These are phyloP conservation scores for Pheosia tremula DNA, from an alignment of 2,888 invertebrate species.

Conservation along the genomic window DNA sequence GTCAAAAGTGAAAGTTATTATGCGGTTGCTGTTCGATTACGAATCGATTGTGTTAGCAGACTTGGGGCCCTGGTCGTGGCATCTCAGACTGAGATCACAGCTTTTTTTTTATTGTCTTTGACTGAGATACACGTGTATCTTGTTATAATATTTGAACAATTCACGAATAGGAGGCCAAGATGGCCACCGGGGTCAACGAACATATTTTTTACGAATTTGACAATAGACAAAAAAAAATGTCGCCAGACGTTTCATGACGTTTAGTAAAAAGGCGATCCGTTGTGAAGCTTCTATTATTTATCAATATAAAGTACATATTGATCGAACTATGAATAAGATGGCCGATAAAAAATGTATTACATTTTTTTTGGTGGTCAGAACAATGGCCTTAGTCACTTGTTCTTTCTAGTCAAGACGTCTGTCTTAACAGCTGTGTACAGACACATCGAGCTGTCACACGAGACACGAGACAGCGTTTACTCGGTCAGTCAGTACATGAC, in stretches of 20 bases:
- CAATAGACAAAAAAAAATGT: constrained; percentile 1
- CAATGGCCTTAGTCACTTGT: not conserved
- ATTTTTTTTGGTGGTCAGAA: not conserved
- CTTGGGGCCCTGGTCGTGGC: too few relatives aligned
- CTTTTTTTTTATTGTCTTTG: too few relatives aligned
- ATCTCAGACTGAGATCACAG: too few relatives aligned
- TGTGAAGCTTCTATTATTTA: constrained; percentile 1
- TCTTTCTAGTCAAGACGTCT: too few relatives aligned
- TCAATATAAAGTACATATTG: constrained; percentile 3
- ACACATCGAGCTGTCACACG: too few relatives aligned
- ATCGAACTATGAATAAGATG: not conserved
- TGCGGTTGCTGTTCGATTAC: too few relatives aligned
- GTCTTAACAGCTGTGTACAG: too few relatives aligned
- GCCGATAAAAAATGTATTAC: not conserved
- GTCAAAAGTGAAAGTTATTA: too few relatives aligned
- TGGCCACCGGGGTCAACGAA: not conserved
- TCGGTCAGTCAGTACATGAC: too few relatives aligned
- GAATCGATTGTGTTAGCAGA: too few relatives aligned
- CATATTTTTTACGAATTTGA: not conserved
- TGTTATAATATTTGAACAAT: not conserved
- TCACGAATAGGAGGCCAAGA: not conserved
- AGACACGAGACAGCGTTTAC: too few relatives aligned
- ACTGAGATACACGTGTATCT: too few relatives aligned
- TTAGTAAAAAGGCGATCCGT: not conserved
- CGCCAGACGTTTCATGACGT: constrained; percentile 2